Evolutionary conservation across 2,797 vertebrate genomes (phyloP), one percentile per base, ranked within the genome.

Genomic region (Semotilus atromaculatus): DNA sequence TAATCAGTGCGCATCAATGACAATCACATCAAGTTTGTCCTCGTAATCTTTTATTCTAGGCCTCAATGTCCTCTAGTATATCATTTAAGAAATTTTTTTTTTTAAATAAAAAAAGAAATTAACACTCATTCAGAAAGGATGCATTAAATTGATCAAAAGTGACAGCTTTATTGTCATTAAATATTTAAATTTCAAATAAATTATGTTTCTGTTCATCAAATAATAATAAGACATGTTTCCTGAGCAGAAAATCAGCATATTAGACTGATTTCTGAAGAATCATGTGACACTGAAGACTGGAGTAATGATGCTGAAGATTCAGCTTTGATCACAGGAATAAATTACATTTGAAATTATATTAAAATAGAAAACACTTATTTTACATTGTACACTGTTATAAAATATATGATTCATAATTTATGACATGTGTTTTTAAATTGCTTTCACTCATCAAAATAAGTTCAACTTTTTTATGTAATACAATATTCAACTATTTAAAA

Each of bases 321-420:
- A 55, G 31, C n/a, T 55, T 76, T 76, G 34, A 36, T 58, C 13
- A 76, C 73, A 43, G 23, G 14, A 77, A 62, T 78, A 4, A 43
- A 78, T 62, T 7, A 29, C 16, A 43, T 31, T 21, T 38, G 13
- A 21, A 26, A 62, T 21, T 31, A 1, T 10, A 62, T 77, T n/a
- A 4, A 36, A 58, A 75, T 4, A 51, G 45, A 19, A 5, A 73
- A 21, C n/a, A 48, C 14, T 10, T 72, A 72, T 71, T 68, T 68
- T 51, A 18, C 16, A 51, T 51, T 19, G 2, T 43, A 43, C 43
- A 48, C 45, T 18, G 5, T 18, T 2, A 16, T 16, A 48, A 48
- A 48, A 5, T 16, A 48, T 5, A 48, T 48, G 45, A 48, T 48
- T 48, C 2, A 6, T 48, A 48, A 4, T 1, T 14, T 14, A 45